Base-by-base conservation (phyloP, 2,797 vertebrate species). In the Diceros bicornis region DNA sequence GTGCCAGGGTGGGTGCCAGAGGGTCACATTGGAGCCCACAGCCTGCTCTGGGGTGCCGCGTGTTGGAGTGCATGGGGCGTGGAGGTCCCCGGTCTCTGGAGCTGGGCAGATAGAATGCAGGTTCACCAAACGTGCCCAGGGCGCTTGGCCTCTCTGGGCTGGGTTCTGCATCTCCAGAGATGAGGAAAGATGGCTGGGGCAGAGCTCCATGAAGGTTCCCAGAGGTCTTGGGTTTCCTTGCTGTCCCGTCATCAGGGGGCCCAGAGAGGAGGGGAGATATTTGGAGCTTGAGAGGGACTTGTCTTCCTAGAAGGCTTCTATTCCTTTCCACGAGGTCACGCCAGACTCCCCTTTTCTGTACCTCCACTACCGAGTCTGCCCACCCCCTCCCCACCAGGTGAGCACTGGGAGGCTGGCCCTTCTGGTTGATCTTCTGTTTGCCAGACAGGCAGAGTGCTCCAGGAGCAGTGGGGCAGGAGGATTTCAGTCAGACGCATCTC, bases 381-480 rank as follows among this genome's bases (percentile, higher is more conserved):
- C 1, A 13, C 50, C 72, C n/a, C 17, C 68, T 75, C 91, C 88
- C 89, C 37, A 37, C 85, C 90, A 97, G 96, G 96, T 97, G 96
- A 85, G 78, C 68, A 9, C 16, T 25, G 1, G 17, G 55, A 74
- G 69, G 27, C 44, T n/a, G 61, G 75, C 64, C 89, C n/a, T 74
- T 12, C 20, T 11, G 64, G 57, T 79, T 88, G 95, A 88, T 87
- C 84, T 95, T 96, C 91, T 91, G 52, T 97, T 86, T 97, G 92
- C 93, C 68, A 72, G 82, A 50, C 29, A 23, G 69, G 23, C 20
- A 10, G 18, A 81, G 7, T 10, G 34, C 37, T 85, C 47, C 37
- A 16, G 44, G 52, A 69, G 68, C 69, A 52, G 61, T 2, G 29
- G 41, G 47, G 82, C 75, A 66, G 81, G 86, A 75, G 14, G 34